Evolutionary conservation across 2,888 invertebrate genomes (phyloP), one percentile per base, ranked within the genome.

Genomic region (Miltochrista miniata): DNA sequence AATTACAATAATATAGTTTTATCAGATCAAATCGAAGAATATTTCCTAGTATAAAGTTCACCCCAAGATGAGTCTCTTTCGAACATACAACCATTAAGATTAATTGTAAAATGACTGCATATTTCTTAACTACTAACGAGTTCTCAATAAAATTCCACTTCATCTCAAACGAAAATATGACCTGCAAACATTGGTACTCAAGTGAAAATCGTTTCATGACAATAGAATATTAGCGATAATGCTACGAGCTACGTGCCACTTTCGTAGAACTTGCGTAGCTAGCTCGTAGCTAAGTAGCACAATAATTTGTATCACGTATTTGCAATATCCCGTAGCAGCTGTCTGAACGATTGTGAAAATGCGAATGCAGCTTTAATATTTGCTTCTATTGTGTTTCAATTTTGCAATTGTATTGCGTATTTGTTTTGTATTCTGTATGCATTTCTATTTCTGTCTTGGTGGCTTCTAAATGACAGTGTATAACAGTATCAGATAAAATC

Each of bases 291-390:
- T 56, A 66, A 59, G 66, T 61, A 59, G 59, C 59, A 43, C 45
- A 54, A 24, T 24, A 24, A 56, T 64, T 65, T 56, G 68, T 53
- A 65, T 59, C 67, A 68, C 68, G 67, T 68, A 68, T 61, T 58
- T 49, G 66, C 68, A 63, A 69, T 69, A 69, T 69, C 64, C 63
- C 64, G 58, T 54, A 56, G 64, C 60, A 56, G 57, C 54, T 61
- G 61, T 55, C 45, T 51, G 44, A 14, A 35, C 35, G 12, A 38
- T 40, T 24, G 35, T 10, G 35, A 47, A 47, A 38, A 43, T 51
- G 37, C 55, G 54, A 54, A 59, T 61, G 54, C 52, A 57, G 54
- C 60, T 68, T 58, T 62, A 53, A 65, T 58, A 68, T 59, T 61
- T 59, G 59, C 46, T 59, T 53, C 64, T 53, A 64, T 68, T 68